Evolutionary conservation across 2,797 vertebrate species (phyloP), one percentile per base, ranked within the genome.

Genomic region (Ciconia nigra): DNA sequence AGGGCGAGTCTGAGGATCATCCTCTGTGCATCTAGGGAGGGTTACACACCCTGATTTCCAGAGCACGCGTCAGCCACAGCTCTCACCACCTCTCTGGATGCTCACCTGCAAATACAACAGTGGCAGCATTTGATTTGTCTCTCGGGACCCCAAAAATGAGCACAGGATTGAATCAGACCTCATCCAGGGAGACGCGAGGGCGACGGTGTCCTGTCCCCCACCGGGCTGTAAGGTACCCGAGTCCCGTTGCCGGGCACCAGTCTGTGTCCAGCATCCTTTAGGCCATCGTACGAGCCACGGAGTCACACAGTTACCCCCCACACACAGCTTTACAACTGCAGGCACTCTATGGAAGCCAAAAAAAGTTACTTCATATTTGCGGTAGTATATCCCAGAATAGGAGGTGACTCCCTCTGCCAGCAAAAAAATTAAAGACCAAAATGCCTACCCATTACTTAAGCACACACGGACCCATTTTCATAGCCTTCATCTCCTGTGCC

Each of bases 241-340:
- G 24, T 49, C 18, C 49, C 5, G 3, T 33, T 54, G 66, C n/a
- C 1, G 1, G 61, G 51, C 4, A 3, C 29, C 69, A 31, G 18
- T 13, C 44, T 62, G 11, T 42, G 37, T 77, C 65, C 70, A 6
- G 12, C 54, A 52, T 54, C 55, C 55, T 54, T 12, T 65, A n/a
- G 44, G 28, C n/a, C 33, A 13, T 29, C 1, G 0, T 59, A 39
- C 46, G n/a, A 71, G 52, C 49, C 37, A 10, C 0, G 2, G 24
- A 15, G 7, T 80, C 61, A 61, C 31, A 5, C 39, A 19, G 31
- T 51, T 37, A 49, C 41, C 42, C 63, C 19, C 4, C 15, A 16
- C 8, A 33, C 21, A 15, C 42, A 31, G 29, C 31, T 70, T 25
- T 35, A 39, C 57, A 76, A 25, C 41, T 16, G 13, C 4, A 7